Base-by-base conservation (phyloP, 2,888 invertebrate genomes). In the Ochlodes sylvanus region DNA sequence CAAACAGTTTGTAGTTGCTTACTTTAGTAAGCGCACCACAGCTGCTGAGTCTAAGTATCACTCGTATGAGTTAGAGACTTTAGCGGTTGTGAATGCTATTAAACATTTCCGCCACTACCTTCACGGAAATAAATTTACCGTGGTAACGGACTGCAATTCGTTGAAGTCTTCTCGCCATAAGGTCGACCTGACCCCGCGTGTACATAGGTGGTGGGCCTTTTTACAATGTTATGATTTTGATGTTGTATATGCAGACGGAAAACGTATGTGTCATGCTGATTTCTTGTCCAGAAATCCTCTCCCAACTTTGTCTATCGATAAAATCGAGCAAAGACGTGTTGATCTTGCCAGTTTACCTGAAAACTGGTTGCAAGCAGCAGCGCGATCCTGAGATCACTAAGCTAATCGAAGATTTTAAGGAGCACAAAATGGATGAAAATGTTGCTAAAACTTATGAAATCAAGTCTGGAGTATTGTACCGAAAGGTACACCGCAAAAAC, bases 121-220 rank as follows among this genome's bases (percentile, higher is more conserved):
- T 0, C 63, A 74, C 60, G 71, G 74, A 2, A 63, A 58, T 2
- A 47, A 68, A 4, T 76, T 76, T 47, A 72, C 21, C 7, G 71
- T 60, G 5, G 21, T 54, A 5, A 50, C 50, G 2, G 50, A 50
- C 17, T 50, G 50, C 17, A 69, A 68, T 10, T 55, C 67, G 0
- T 34, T 71, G 2, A 65, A 71, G 7, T 63, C 69, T 0, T 70
- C 76, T 1, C 61, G 68, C 14, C 55, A 32, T 1, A 76, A 77
- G 63, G 63, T 44, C 0, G 73, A 79, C n/a, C 47, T 79, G 6
- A 73, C 71, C 3, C 75, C 75, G 0, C 66, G 76, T 0, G 74
- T 77, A 0, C 73, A 76, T 32, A 57, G 77, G 1, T 79, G 77
- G 76, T 78, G 76, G 75, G 72, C 74, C 5, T 57, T 55, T 17